These are phyloP conservation scores for Leptopterna dolabrata DNA, from an alignment of 2,888 invertebrate genomes.

Conservation along the genomic window DNA sequence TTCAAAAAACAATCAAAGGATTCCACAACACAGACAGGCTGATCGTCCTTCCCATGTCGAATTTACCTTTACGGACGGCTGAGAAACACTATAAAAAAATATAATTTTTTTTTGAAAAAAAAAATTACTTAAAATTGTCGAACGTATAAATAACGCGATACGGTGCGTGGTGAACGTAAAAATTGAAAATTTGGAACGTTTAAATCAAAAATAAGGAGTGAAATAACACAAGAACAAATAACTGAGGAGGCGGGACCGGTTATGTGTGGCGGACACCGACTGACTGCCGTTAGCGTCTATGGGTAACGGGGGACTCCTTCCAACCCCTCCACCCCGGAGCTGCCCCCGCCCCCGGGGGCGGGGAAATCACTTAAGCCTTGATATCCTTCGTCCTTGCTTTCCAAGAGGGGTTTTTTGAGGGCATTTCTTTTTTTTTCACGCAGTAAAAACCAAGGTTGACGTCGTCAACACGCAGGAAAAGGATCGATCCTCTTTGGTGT, in stretches of 20 bases:
- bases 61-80: slow-evolving; percentile 53
- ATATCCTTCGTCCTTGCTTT: neutral
- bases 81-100: slow-evolving; percentile 12
- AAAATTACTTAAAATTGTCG: neutral
- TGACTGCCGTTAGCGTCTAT: slow-evolving; percentile 50
- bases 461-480: neutral
- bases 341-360: neutral
- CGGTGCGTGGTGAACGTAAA: neutral
- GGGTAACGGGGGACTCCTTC: slow-evolving; percentile 25
- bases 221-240: slow-evolving; percentile 13
- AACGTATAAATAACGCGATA: neutral
- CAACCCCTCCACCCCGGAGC: neutral
- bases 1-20: slow-evolving; percentile 29
- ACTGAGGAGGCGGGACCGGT: slow-evolving; percentile 53
- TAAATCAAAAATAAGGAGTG: slow-evolving; percentile 12
- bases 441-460: neutral
- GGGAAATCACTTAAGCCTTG: slow-evolving; percentile 28
- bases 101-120: slow-evolving; percentile 5
- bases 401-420: neutral
- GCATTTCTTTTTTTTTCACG: neutral
- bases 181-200: neutral
- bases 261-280: slow-evolving; percentile 50
- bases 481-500: no score
- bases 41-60: slow-evolving; percentile 30
- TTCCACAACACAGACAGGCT: slow-evolving; percentile 48